phyloP scores from a whole-genome alignment of 2,797 vertebrate genomes.

The Chiroxiphia lanceolata region DNA sequence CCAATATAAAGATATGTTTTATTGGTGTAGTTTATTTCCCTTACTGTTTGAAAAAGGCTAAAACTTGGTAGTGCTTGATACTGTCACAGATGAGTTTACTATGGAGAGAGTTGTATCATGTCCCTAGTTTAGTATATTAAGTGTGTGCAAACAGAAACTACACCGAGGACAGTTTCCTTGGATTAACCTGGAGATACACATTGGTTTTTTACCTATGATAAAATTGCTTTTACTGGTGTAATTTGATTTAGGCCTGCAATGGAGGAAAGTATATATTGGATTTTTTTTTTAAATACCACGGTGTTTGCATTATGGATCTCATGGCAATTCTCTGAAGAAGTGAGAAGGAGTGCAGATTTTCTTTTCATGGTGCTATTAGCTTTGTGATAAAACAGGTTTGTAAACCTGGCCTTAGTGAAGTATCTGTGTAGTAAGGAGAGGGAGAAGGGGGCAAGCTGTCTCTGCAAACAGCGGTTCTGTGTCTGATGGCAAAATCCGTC shows the following conservation, averaged over 20 bases:
- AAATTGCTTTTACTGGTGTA: not conserved
- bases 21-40: not conserved
- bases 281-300: not conserved
- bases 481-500: not conserved
- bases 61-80: not conserved
- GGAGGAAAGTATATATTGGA: not conserved
- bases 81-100: not conserved
- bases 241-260: not conserved
- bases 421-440: slow-evolving; percentile 18
- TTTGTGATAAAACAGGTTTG: not conserved
- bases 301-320: not conserved
- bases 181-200: not conserved
- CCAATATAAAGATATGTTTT: not conserved
- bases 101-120: not conserved
- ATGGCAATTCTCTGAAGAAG: not conserved
- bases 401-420: not conserved
- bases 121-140: not conserved
- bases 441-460: not conserved
- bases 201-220: not conserved
- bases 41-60: not conserved
- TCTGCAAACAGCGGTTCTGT: not conserved
- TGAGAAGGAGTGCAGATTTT: not conserved
- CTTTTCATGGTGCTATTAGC: not conserved
- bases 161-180: not conserved
- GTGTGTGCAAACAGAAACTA: not conserved